Conservation (phyloP, 1,140 invertebrate genomes). For the Gyrodactylus bullatarudis region DNA sequence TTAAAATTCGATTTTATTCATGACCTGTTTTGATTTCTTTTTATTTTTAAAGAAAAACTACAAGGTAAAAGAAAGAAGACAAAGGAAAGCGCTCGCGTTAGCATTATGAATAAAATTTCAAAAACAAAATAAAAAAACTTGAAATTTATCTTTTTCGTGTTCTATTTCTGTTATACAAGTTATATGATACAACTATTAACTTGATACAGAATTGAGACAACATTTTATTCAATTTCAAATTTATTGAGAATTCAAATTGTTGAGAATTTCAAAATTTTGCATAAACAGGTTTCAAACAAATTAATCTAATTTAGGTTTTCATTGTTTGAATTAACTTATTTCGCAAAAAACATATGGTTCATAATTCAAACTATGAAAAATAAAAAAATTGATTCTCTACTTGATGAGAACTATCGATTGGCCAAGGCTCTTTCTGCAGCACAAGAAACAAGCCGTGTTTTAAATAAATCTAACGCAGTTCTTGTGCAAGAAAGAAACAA, state of each 20-base stretch:
- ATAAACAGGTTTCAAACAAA: no score
- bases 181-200: not conserved
- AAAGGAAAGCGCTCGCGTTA: not conserved
- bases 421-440: not conserved
- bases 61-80: not conserved
- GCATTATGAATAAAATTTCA: not conserved
- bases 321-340: not conserved
- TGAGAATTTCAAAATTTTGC: not conserved
- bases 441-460: not conserved
- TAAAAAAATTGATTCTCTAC: not conserved
- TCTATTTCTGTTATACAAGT: not conserved
- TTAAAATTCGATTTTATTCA: not conserved
- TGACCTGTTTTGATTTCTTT: not conserved
- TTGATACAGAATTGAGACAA: not conserved
- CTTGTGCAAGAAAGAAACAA: not conserved
- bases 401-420: not conserved
- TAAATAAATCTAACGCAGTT: not conserved
- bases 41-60: not conserved
- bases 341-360: not conserved
- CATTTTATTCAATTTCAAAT: not conserved
- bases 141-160: not conserved
- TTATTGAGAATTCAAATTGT: not conserved
- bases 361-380: not conserved
- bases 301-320: not conserved
- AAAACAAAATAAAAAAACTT: not conserved